A percentile compares a stretch with the other conserved stretches of the same genome.
phyloP scores from a whole-genome alignment of 2,797 vertebrate species.

The Caiman crocodilus region DNA sequence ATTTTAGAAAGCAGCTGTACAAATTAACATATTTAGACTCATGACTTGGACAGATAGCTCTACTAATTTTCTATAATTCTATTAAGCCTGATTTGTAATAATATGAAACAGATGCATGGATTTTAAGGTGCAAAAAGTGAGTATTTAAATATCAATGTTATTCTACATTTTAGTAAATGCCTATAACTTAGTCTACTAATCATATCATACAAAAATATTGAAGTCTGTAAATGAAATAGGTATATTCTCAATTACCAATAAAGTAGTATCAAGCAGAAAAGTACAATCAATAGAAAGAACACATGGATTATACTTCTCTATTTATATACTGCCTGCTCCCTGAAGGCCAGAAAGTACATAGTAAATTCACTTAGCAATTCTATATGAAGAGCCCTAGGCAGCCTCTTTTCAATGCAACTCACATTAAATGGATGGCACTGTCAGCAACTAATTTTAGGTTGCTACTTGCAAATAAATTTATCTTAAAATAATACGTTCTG shows the following conservation, averaged over 20 bases:
- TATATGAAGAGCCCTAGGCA: not conserved
- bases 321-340: not conserved
- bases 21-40: not conserved
- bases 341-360: not conserved
- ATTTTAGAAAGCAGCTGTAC: not conserved
- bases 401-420: not conserved
- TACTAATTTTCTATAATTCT: not conserved
- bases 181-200: not conserved
- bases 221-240: not conserved
- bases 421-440: rapidly evolving
- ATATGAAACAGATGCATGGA: rapidly evolving
- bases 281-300: not conserved
- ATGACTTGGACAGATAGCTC: rapidly evolving
- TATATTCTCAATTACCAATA: not conserved
- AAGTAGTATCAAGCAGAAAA: not conserved
- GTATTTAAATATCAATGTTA: not conserved
- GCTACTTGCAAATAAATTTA: not conserved
- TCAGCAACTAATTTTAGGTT: rapidly evolving
- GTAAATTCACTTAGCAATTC: not conserved
- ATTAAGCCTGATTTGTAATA: not conserved
- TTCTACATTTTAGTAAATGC: not conserved
- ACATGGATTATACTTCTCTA: not conserved
- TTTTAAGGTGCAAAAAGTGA: not conserved
- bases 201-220: not conserved
- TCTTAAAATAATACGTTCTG: rapidly evolving